Evolutionary conservation across 2,888 invertebrate species (phyloP).

Genomic region (Dysmachus trigonus): DNA sequence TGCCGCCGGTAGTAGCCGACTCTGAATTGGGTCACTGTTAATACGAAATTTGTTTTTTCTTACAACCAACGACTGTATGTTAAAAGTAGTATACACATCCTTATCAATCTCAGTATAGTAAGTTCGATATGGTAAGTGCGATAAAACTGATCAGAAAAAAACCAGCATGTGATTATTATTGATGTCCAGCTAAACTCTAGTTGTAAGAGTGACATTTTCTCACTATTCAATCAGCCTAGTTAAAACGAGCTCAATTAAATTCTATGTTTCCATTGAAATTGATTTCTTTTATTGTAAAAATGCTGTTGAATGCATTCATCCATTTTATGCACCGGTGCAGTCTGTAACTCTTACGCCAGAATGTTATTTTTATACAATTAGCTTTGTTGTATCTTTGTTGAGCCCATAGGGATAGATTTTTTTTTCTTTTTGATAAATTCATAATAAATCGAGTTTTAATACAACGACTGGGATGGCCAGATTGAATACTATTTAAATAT

Average conservation of each 20-base stretch:
- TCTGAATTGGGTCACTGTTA: constrained; percentile 11
- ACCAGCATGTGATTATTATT: neutral
- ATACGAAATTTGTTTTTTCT: neutral
- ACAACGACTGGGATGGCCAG: neutral
- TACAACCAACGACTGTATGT: neutral
- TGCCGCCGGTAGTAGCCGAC: neutral
- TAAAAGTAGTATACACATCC: neutral
- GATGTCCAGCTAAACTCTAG: neutral
- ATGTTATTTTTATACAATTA: neutral
- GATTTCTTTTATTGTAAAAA: neutral
- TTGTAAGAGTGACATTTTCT: constrained; percentile 22
- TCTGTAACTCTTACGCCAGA: constrained; percentile 3
- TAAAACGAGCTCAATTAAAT: neutral
- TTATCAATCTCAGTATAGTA: neutral
- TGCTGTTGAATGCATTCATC: neutral
- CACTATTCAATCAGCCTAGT: neutral
- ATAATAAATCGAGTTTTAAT: neutral
- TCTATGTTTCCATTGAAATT: neutral
- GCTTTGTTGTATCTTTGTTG: neutral
- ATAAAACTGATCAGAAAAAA: neutral
- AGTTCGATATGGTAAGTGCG: neutral
- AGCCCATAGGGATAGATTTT: neutral
- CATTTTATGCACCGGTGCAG: neutral
- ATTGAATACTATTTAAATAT: neutral
- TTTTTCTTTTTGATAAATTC: neutral